Conservation (phyloP, 2,797 vertebrate genomes). For the Galaxias olidus region DNA sequence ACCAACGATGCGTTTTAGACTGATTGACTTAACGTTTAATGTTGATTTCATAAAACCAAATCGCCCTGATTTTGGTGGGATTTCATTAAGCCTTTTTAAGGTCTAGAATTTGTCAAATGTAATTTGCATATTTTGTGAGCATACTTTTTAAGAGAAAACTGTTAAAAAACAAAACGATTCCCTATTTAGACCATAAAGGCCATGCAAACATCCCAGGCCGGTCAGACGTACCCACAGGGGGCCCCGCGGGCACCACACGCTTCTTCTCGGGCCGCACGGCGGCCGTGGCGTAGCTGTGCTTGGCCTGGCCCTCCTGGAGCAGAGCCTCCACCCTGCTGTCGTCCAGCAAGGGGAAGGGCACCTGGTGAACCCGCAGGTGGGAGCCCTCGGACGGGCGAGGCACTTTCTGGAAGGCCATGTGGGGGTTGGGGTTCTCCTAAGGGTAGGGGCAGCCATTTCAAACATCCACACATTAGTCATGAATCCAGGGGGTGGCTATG, state of each 20-base stretch:
- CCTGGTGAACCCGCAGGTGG: conserved; percentile 91
- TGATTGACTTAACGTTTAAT: too few relatives aligned
- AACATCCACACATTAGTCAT: background rate
- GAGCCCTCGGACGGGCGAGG: conserved; percentile 95
- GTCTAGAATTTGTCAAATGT: too few relatives aligned
- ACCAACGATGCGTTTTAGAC: too few relatives aligned
- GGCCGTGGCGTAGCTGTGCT: conserved; percentile 73
- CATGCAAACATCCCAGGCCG: conserved; percentile 4
- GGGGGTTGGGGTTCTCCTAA: conserved; percentile 97
- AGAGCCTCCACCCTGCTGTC: conserved; percentile 84
- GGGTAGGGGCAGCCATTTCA: conserved; percentile 18
- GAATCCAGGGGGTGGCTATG: background rate
- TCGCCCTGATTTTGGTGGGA: too few relatives aligned
- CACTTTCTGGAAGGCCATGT: conserved; percentile 98
- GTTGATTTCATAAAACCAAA: too few relatives aligned
- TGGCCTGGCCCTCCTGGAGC: conserved; percentile 83
- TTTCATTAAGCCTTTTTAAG: too few relatives aligned
- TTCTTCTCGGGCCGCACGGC: conserved; percentile 83
- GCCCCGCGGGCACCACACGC: conserved; percentile 92
- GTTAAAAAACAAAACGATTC: too few relatives aligned
- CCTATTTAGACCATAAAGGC: too few relatives aligned
- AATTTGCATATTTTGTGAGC: too few relatives aligned
- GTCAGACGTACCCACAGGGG: conserved; percentile 90
- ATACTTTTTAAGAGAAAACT: too few relatives aligned
- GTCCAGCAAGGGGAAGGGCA: conserved; percentile 88